Percentiles rank a stretch among this genome's conserved stretches.
Conservation (phyloP, 2,888 invertebrate species). For the Caenorhabditis sp. region DNA sequence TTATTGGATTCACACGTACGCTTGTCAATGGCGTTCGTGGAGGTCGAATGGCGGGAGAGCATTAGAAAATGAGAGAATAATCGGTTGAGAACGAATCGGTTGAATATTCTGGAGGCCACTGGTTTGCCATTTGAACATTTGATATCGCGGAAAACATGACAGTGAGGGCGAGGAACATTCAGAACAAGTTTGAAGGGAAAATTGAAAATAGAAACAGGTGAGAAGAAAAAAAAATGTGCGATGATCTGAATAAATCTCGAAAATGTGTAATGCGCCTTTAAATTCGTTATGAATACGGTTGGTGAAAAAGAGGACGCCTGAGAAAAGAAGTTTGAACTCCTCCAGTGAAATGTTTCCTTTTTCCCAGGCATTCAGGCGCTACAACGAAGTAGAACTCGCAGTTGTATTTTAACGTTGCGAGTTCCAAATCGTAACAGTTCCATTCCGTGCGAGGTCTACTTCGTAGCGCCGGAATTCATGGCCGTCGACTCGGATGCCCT, state of each 20-base stretch:
- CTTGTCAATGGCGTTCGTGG: no score
- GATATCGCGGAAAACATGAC: slow-evolving; percentile 15
- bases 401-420: no score
- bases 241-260: background rate
- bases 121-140: slow-evolving; percentile 13
- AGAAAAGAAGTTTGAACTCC: no score
- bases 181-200: slow-evolving; percentile 10
- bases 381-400: no score
- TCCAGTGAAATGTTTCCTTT: no score
- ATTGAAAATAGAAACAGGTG: slow-evolving; percentile 17
- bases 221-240: background rate
- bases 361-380: no score
- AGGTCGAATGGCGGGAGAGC: slow-evolving; percentile 24
- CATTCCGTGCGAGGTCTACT: no score
- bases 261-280: background rate
- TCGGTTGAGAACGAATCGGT: background rate
- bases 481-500: background rate
- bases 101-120: background rate
- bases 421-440: no score
- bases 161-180: background rate
- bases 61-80: no score
- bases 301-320: no score
- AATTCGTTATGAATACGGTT: background rate
- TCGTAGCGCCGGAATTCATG: no score
- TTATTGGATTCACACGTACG: slow-evolving; percentile 17